Percentiles rank a stretch among this genome's conserved stretches.
phyloP scores from a whole-genome alignment of 2,888 invertebrate species.

The Andrena minutula region DNA sequence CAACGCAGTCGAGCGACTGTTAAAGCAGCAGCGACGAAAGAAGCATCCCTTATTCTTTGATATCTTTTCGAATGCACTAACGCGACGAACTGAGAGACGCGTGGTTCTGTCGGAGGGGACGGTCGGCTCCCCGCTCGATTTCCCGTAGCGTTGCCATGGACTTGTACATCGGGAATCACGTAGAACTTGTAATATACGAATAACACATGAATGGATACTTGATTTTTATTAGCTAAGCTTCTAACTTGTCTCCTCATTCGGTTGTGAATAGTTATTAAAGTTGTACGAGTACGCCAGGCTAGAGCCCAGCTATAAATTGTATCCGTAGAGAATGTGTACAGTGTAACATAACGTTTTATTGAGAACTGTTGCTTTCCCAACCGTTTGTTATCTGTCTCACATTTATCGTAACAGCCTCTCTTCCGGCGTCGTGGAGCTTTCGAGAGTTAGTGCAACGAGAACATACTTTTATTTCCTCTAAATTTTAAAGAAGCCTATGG shows the following conservation, averaged over 20 bases:
- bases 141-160: constrained; percentile 5
- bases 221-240: constrained; percentile 73
- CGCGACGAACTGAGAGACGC: constrained; percentile 4
- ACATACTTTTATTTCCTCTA: constrained; percentile 15
- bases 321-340: constrained; percentile 65
- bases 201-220: constrained; percentile 46
- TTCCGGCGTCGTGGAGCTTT: constrained; percentile 14
- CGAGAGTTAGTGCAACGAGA: background rate
- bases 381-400: constrained; percentile 21
- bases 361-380: constrained; percentile 43
- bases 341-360: constrained; percentile 68
- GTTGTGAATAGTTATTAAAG: constrained; percentile 80
- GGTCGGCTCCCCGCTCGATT: background rate
- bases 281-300: constrained; percentile 47
- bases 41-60: constrained; percentile 54
- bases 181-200: constrained; percentile 57
- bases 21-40: constrained; percentile 9
- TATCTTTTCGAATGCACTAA: constrained; percentile 61
- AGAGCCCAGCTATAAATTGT: constrained; percentile 50
- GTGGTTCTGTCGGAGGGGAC: constrained; percentile 10
- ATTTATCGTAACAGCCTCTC: constrained; percentile 13
- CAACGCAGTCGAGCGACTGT: constrained; percentile 17
- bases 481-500: constrained; percentile 12
- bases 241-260: constrained; percentile 81
- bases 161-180: constrained; percentile 24